A percentile compares a stretch with the other conserved stretches of the same genome.
phyloP scores from a whole-genome alignment of 2,113 vertebrate species.

The Salvelinus namaycush region DNA sequence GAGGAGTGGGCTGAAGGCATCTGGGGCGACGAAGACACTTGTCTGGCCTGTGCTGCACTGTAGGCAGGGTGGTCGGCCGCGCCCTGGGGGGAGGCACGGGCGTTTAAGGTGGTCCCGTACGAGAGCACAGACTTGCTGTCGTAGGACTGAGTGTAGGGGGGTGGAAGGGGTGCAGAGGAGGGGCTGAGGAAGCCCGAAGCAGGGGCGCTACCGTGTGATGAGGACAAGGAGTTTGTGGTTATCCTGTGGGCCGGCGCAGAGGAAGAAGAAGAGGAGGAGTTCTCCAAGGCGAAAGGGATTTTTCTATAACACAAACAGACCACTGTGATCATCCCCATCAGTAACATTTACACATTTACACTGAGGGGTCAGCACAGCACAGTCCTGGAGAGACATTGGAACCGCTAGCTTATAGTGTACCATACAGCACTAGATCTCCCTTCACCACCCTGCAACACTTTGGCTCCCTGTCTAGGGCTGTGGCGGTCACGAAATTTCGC shows the following conservation, averaged over 20 bases:
- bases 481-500: too few relatives aligned
- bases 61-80: constrained; percentile 85
- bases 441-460: too few relatives aligned
- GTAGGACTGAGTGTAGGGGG: constrained; percentile 82
- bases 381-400: too few relatives aligned
- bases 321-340: too few relatives aligned
- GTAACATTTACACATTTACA: too few relatives aligned
- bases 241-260: constrained; percentile 81
- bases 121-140: constrained; percentile 84
- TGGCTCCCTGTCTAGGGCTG: too few relatives aligned
- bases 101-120: constrained; percentile 92
- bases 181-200: constrained; percentile 82
- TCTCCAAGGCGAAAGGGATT: constrained; percentile 90
- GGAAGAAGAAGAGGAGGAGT: constrained; percentile 65
- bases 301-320: constrained; percentile 75
- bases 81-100: constrained; percentile 82
- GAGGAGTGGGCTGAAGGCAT: constrained; percentile 93
- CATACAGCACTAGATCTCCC: too few relatives aligned
- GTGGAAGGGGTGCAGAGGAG: constrained; percentile 77
- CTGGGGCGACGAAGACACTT: constrained; percentile 93
- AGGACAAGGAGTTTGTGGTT: constrained; percentile 77
- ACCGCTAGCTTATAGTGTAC: too few relatives aligned
- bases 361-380: too few relatives aligned
- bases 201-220: constrained; percentile 74
- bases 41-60: constrained; percentile 87